Conservation (phyloP, 1,140 invertebrate genomes). For the Eciton burchellii region DNA sequence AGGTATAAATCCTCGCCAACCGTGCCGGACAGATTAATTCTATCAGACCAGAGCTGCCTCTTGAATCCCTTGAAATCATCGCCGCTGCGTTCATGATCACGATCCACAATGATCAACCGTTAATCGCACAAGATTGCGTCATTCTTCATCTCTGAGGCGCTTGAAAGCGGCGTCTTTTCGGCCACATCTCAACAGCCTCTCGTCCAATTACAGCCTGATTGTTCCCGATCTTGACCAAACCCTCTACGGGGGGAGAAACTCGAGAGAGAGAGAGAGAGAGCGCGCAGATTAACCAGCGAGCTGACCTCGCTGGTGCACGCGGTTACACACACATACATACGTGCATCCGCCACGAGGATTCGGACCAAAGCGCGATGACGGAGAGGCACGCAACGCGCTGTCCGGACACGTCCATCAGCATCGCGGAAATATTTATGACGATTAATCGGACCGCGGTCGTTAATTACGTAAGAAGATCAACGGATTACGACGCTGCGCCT, state of each 20-base stretch:
- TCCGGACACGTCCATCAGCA: constrained; percentile 64
- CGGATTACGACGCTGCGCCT: constrained; percentile 68
- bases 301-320: constrained; percentile 37
- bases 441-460: constrained; percentile 60
- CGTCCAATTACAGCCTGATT: constrained; percentile 83
- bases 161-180: constrained; percentile 69
- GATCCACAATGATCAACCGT: constrained; percentile 37
- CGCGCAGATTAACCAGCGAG: constrained; percentile 77
- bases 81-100: not conserved
- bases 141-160: constrained; percentile 64
- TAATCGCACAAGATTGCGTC: constrained; percentile 72
- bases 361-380: constrained; percentile 44
- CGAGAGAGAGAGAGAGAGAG: constrained; percentile 42
- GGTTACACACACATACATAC: constrained; percentile 27
- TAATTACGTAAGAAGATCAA: constrained; percentile 78
- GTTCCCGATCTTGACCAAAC: constrained; percentile 75
- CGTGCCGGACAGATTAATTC: no score
- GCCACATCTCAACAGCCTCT: constrained; percentile 78
- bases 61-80: not conserved
- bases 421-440: constrained; percentile 72
- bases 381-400: constrained; percentile 16
- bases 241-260: constrained; percentile 36
- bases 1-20: no score
- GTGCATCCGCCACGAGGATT: constrained; percentile 33
- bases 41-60: not conserved